phyloP scores from a whole-genome alignment of 1,140 invertebrate genomes.

The Chironomus striatipennis region DNA sequence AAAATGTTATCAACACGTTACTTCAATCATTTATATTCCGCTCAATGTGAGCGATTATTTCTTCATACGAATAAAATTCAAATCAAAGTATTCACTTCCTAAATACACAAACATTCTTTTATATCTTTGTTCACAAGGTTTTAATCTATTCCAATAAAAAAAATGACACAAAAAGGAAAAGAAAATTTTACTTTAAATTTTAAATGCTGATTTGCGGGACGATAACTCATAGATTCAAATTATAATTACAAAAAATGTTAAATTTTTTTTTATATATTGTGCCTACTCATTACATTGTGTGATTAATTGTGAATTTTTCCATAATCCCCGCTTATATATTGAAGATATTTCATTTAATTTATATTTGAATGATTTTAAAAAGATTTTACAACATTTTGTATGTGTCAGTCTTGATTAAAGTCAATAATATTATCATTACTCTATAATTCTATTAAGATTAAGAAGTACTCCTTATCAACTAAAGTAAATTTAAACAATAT shows the following conservation, averaged over 20 bases:
- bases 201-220: not conserved
- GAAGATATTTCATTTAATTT: no score
- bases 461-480: not conserved
- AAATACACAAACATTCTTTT: not conserved
- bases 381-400: slow-evolving; percentile 17
- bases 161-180: no score
- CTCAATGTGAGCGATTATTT: slow-evolving; percentile 22
- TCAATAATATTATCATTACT: not conserved
- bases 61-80: not conserved
- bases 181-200: not conserved
- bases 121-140: not conserved
- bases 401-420: slow-evolving; percentile 24
- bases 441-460: not conserved
- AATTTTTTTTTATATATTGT: not conserved
- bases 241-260: not conserved
- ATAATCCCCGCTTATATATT: not conserved
- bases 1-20: not conserved
- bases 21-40: not conserved
- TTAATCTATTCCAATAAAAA: not conserved
- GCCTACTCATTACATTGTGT: not conserved
- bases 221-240: not conserved
- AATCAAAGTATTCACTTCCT: not conserved
- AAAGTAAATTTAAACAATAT: not conserved
- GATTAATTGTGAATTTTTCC: not conserved
- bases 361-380: slow-evolving; percentile 1